A percentile compares a stretch with the other conserved stretches of the same genome.
Evolutionary conservation across 2,888 invertebrate genomes (phyloP).

Genomic region (Oxytorus armatus): DNA sequence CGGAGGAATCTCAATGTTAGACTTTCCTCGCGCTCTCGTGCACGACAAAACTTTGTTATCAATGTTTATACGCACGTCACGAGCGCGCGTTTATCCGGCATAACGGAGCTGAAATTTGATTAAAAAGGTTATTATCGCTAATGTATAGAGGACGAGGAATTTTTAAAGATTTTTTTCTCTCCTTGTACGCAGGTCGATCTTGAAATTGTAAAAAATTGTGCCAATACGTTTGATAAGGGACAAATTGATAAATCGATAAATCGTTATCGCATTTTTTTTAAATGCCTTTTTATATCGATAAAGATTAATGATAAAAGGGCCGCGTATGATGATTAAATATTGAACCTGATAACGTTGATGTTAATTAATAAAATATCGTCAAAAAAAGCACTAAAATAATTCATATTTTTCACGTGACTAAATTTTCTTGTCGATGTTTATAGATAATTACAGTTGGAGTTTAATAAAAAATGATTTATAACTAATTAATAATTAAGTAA

Average conservation of each 20-base stretch:
- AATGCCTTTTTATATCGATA: slow-evolving; percentile 14
- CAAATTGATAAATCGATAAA: background rate
- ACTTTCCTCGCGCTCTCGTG: background rate
- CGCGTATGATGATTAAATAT: too few relatives aligned
- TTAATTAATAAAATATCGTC: too few relatives aligned
- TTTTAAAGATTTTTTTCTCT: background rate
- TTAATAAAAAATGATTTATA: too few relatives aligned
- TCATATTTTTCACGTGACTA: too few relatives aligned
- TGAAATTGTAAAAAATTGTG: slow-evolving; percentile 9
- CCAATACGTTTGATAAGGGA: slow-evolving; percentile 7
- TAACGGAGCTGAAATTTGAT: background rate
- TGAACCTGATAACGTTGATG: too few relatives aligned
- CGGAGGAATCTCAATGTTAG: slow-evolving; percentile 20
- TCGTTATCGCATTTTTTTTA: background rate
- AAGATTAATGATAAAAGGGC: too few relatives aligned
- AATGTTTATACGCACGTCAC: slow-evolving; percentile 22
- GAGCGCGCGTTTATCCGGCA: background rate
- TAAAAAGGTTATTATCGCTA: slow-evolving; percentile 19
- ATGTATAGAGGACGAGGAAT: background rate
- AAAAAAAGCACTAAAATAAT: too few relatives aligned
- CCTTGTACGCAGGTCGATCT: background rate
- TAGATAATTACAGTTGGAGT: too few relatives aligned
- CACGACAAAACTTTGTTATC: slow-evolving; percentile 34
- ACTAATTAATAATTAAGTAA: too few relatives aligned
- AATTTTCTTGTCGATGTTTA: too few relatives aligned